Conservation (phyloP, 2,888 invertebrate genomes). For the Drymonia ruficornis region DNA sequence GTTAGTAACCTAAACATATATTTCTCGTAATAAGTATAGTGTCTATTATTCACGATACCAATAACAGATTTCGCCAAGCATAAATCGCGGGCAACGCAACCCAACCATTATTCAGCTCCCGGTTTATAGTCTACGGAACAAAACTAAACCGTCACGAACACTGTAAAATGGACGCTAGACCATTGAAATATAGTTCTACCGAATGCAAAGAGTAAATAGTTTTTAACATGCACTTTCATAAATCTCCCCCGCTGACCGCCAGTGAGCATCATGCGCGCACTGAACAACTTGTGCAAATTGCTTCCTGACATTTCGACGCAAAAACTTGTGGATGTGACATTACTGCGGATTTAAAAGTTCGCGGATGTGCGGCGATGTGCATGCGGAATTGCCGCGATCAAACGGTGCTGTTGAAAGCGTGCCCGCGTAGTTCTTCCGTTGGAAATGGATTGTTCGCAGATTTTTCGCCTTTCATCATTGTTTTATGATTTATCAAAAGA, state of each 20-base stretch:
- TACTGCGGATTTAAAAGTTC: conserved; percentile 27
- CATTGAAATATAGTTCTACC: conserved; percentile 26
- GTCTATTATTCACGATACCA: conserved; percentile 48
- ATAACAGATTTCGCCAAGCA: conserved; percentile 60
- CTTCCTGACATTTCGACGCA: conserved; percentile 51
- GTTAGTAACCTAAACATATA: too few relatives aligned
- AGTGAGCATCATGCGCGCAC: conserved; percentile 49
- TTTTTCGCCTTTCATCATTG: too few relatives aligned
- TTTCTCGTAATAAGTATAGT: conserved; percentile 46
- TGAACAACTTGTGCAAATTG: conserved; percentile 60
- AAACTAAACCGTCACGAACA: conserved; percentile 28
- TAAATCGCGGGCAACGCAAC: conserved; percentile 59
- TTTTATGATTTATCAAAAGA: conserved; percentile 18
- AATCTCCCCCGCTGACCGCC: conserved; percentile 49
- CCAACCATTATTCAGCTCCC: conserved; percentile 54
- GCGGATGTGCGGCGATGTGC: conserved; percentile 20
- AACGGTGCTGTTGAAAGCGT: conserved; percentile 42
- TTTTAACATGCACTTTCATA: conserved; percentile 60
- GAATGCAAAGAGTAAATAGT: conserved; percentile 24
- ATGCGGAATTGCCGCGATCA: conserved; percentile 34
- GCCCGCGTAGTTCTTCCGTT: conserved; percentile 32
- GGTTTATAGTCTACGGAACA: conserved; percentile 52
- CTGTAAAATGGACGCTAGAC: conserved; percentile 31
- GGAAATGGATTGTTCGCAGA: too few relatives aligned
- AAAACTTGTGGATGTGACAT: conserved; percentile 58